Base-by-base conservation (phyloP, 2,797 vertebrate species). In the Pogonophryne albipinna region DNA sequence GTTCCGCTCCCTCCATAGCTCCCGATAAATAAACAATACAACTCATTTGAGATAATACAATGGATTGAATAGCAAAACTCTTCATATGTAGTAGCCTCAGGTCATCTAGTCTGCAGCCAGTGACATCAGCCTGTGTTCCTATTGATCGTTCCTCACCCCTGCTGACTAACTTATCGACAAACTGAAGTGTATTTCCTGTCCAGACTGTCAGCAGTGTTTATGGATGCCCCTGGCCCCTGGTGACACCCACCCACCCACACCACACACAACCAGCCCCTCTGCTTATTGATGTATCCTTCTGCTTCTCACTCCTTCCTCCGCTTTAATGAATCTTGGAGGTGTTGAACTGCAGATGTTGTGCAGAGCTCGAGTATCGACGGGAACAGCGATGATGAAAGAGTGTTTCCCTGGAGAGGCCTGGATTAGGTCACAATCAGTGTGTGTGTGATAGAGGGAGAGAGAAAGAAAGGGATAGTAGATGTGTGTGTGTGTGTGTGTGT, bases 131-230 rank as follows among this genome's bases (percentile, higher is more conserved):
- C 75, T 50, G 74, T 80, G 80, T 78, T 79, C 41, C 20, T 73
- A 92, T 93, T 74, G 89, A 93, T 93, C 82, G 34, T 2, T 47
- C 47, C 63, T 82, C 82, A 77, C 66, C 62, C 70, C 76, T 4
- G 52, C 80, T 80, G 89, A 86, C 83, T 79, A 85, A 88, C 77
- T 78, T 91, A 92, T 92, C 75, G 92, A 93, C 91, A 90, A 84
- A 65, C 76, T 89, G 76, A 85, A 92, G 88, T 92, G 85, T 86
- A 88, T 93, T 91, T 93, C 85, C 92, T 87, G 89, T 91, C 85
- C 72, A 66, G 85, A 78, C 89, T 90, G 85, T 93, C 88, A 85
- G 81, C 79, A 34, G 74, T 72, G 74, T 89, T 88, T 93, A 91
- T 89, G 75, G 87, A 92, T 89, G 84, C 74, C 66, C 72, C 52